A percentile compares a stretch with the other conserved stretches of the same genome.
Evolutionary conservation across 2,113 vertebrate species (phyloP).

Genomic region (Chaetura pelagica): DNA sequence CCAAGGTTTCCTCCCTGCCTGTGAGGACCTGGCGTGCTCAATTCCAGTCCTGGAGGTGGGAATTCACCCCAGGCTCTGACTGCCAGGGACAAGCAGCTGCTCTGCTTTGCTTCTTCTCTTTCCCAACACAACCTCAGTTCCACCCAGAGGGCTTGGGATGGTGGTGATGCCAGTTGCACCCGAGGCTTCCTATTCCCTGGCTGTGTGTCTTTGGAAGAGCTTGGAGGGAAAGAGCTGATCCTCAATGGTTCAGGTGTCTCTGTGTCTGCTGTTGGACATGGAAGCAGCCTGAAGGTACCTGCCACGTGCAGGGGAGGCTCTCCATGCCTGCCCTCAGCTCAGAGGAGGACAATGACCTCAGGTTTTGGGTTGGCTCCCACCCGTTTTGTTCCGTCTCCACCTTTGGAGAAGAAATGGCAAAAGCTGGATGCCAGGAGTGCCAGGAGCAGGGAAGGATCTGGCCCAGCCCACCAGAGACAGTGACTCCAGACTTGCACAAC

Average conservation of each 20-base stretch:
- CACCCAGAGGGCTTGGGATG: background rate
- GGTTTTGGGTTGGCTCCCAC: background rate
- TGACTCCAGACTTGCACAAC: background rate
- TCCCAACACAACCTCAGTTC: accelerated
- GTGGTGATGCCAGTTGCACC: background rate
- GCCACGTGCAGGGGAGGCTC: background rate
- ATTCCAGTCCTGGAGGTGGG: background rate
- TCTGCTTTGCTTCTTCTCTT: background rate
- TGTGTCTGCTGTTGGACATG: background rate
- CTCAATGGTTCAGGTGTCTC: background rate
- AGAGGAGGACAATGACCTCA: background rate
- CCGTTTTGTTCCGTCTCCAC: background rate
- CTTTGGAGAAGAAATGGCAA: background rate
- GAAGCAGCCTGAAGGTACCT: background rate
- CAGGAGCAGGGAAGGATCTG: background rate
- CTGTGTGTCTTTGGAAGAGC: background rate
- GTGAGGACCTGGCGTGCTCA: background rate
- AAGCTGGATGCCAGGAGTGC: background rate
- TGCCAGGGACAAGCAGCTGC: background rate
- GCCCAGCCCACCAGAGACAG: background rate
- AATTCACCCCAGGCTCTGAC: background rate
- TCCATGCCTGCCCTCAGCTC: background rate
- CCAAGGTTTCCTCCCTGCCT: background rate
- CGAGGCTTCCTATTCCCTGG: background rate
- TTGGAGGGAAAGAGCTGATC: background rate